Evolutionary conservation across 2,113 vertebrate genomes (phyloP).

Genomic region (Charadrius vociferus): DNA sequence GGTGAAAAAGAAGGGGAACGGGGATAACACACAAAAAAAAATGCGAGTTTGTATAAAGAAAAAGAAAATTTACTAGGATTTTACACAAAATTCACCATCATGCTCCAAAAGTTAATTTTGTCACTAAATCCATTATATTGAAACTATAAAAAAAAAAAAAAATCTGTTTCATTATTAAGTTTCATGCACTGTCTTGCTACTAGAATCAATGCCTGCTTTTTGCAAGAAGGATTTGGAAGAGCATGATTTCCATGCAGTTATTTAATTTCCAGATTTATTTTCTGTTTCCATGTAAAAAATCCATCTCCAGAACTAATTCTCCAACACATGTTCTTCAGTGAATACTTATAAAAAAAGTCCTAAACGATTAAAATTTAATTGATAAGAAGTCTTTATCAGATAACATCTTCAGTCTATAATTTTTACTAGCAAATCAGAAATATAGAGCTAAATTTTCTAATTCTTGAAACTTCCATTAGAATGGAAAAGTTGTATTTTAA

Average conservation of each 20-base stretch:
- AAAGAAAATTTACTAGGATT: neutral
- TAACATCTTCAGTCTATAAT: neutral
- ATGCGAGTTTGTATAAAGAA: neutral
- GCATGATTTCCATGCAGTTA: neutral
- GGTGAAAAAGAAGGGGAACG: neutral
- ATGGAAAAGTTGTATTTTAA: neutral
- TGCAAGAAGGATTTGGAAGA: neutral
- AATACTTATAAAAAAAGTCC: neutral
- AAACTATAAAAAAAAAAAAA: neutral
- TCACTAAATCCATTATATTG: neutral
- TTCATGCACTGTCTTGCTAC: neutral
- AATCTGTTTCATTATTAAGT: neutral
- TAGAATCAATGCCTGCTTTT: neutral
- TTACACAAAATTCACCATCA: neutral
- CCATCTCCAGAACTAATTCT: neutral
- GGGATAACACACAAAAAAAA: neutral
- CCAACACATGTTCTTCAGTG: neutral
- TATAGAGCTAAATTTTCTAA: neutral
- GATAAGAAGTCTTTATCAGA: neutral
- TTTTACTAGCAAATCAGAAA: neutral
- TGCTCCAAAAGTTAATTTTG: neutral
- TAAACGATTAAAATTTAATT: neutral
- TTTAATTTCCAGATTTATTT: neutral
- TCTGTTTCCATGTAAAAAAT: neutral
- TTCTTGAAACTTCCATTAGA: neutral